Evolutionary conservation across 2,113 vertebrate genomes (phyloP), one percentile per base, ranked within the genome.

Genomic region (Ceyx cyanopectus): DNA sequence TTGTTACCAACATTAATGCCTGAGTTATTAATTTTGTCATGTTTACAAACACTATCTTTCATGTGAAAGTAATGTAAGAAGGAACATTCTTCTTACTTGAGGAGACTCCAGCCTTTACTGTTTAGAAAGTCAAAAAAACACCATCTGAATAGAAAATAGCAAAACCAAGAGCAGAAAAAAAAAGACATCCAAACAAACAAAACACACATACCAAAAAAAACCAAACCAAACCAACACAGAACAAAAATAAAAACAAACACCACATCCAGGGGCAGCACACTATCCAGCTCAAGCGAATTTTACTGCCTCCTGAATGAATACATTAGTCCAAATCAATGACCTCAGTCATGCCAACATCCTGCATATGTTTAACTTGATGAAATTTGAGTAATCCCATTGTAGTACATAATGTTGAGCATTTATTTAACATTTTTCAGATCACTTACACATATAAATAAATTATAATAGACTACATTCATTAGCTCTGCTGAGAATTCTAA

Each of bases 401-500:
- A 68, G 8, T 57, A 9, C 34, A 45, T 54, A 65, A 37, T 1
- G 1, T 60, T 57, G 91, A 82, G 27, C 21, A 69, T 61, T 81
- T 81, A 79, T 57, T 76, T 90, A 85, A 80, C 29, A 30, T 62
- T 87, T 94, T 93, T 69, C 37, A 85, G 29, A 79, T 34, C 15
- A n/a, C 13, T 82, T 85, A 17, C 9, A 51, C 26, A 26, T 78
- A 62, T 67, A 92, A 87, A 68, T 65, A 72, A 68, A 87, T 43
- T 40, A 23, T 30, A 50, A 57, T 5, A 68, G n/a, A 8, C 40
- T 76, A 17, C 10, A 24, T 61, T 85, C 93, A 79, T 84, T 91
- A 79, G 12, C 15, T 73, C 40, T 87, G 7, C 22, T 74, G 62
- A 65, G 66, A 32, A 56, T 89, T 75, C 19, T 75, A 78, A 75